These are phyloP conservation scores for Acropternis orthonyx DNA, from an alignment of 2,797 vertebrate species.

Conservation along the genomic window DNA sequence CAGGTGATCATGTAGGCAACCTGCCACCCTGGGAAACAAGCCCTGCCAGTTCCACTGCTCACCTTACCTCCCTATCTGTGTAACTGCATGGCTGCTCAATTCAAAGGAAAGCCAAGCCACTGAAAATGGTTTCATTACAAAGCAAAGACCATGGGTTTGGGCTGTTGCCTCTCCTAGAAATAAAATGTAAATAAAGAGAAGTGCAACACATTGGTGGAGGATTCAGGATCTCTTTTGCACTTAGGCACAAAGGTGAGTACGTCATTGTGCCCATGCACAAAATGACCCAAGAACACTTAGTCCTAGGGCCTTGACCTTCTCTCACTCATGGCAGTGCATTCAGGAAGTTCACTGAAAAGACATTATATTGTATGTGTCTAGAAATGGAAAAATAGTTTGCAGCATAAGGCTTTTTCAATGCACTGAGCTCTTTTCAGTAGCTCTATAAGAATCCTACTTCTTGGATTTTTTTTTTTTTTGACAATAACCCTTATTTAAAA, in stretches of 20 bases:
- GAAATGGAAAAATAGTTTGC: background rate
- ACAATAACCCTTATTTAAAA: background rate
- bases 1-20: background rate
- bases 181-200: background rate
- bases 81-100: background rate
- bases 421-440: background rate
- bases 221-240: background rate
- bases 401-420: background rate
- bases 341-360: background rate
- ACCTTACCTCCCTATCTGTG: background rate
- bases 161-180: background rate
- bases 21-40: background rate
- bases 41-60: background rate
- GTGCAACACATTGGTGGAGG: accelerated
- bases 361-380: background rate
- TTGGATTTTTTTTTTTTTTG: background rate
- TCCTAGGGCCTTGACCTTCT: background rate
- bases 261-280: background rate
- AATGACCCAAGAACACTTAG: background rate
- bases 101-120: background rate
- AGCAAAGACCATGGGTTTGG: background rate
- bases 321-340: background rate
- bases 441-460: background rate
- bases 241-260: background rate
- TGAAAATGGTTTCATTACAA: background rate